Evolutionary conservation across 2,888 invertebrate genomes (phyloP).

Genomic region (Nomada fucata): DNA sequence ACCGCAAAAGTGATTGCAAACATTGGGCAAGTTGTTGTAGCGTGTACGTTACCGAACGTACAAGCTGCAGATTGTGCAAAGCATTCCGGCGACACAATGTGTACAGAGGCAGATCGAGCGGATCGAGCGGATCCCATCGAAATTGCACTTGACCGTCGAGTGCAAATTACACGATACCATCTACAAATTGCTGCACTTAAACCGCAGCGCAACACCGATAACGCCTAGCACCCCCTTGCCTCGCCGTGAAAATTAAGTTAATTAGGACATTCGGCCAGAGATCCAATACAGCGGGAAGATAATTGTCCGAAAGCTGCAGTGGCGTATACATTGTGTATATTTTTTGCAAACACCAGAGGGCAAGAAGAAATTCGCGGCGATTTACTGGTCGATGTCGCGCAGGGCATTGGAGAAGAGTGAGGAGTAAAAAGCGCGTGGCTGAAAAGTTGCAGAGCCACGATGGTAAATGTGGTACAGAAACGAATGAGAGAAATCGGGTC

Average conservation of each 20-base stretch:
- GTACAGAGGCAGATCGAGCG: slow-evolving; percentile 5
- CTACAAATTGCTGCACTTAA: slow-evolving; percentile 40
- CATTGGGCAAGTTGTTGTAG: neutral
- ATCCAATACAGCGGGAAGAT: slow-evolving; percentile 1
- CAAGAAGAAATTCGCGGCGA: neutral
- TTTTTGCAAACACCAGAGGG: neutral
- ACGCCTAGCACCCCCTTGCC: neutral
- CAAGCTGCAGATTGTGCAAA: slow-evolving; percentile 47
- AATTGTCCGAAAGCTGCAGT: neutral
- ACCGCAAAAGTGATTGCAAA: neutral
- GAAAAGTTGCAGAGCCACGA: neutral
- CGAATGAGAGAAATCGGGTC: slow-evolving; percentile 3
- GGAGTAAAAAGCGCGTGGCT: neutral
- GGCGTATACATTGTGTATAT: no score
- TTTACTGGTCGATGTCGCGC: neutral
- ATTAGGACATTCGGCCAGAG: slow-evolving; percentile 31
- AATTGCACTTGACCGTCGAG: slow-evolving; percentile 45
- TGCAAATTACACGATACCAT: slow-evolving; percentile 50
- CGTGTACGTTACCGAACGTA: neutral
- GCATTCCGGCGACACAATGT: slow-evolving; percentile 36
- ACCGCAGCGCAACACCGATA: slow-evolving; percentile 20
- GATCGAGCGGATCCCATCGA: slow-evolving; percentile 24
- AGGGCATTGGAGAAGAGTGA: neutral
- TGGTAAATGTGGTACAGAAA: neutral
- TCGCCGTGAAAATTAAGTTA: slow-evolving; percentile 34